phyloP scores from a whole-genome alignment of 2,888 invertebrate genomes.

The Norana najaformis region DNA sequence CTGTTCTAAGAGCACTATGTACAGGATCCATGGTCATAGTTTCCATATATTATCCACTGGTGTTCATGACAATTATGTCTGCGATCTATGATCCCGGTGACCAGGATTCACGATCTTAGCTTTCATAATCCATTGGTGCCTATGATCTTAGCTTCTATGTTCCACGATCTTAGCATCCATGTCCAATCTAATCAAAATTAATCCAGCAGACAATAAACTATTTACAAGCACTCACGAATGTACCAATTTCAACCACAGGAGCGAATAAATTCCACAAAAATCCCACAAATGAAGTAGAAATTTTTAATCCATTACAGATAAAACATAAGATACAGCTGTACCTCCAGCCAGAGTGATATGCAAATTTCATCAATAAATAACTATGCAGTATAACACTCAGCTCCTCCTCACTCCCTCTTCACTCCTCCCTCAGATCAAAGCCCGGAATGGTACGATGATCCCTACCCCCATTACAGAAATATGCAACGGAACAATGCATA shows the following conservation, averaged over 20 bases:
- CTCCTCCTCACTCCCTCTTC: neutral
- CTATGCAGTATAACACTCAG: neutral
- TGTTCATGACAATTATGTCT: neutral
- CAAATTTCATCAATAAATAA: neutral
- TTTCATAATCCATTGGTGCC: too few species aligned
- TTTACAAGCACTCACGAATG: too few species aligned
- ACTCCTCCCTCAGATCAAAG: neutral
- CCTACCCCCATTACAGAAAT: neutral
- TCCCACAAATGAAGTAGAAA: too few species aligned
- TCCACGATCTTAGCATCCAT: neutral
- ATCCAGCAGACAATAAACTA: too few species aligned
- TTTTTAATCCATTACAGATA: too few species aligned
- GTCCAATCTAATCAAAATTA: neutral
- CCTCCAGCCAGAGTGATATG: neutral
- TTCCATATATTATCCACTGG: too few species aligned
- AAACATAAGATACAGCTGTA: neutral
- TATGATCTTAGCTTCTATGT: too few species aligned
- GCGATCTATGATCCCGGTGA: neutral
- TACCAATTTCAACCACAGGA: neutral
- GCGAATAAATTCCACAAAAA: neutral
- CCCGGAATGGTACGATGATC: neutral
- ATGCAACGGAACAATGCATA: neutral
- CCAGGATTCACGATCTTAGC: neutral
- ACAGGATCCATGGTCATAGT: too few species aligned
- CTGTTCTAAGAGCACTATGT: too few species aligned